Conservation (phyloP, 2,113 vertebrate genomes). For the Chunga burmeisteri region DNA sequence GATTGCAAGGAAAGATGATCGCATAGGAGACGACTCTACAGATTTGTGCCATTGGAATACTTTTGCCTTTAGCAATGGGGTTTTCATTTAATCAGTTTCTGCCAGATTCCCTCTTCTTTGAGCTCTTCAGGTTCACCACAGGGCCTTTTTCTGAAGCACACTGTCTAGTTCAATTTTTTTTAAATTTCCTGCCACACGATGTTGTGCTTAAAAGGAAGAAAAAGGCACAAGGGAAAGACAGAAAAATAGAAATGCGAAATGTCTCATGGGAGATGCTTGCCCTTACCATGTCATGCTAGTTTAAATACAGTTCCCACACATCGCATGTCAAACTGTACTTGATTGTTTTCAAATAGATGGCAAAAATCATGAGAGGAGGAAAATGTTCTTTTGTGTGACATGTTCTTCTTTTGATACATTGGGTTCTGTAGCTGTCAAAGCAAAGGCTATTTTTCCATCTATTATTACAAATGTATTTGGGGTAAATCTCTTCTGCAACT, state of each 20-base stretch:
- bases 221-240: not conserved
- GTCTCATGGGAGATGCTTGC: slow-evolving; percentile 17
- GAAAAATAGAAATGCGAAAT: slow-evolving; percentile 20
- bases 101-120: not conserved
- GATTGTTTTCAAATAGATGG: slow-evolving; percentile 59
- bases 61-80: not conserved
- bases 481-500: not conserved
- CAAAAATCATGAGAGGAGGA: slow-evolving; percentile 35
- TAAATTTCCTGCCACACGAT: not conserved
- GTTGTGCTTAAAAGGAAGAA: not conserved
- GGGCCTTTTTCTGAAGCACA: not conserved
- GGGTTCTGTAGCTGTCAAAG: slow-evolving; percentile 44
- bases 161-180: not conserved
- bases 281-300: slow-evolving; percentile 28
- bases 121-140: not conserved
- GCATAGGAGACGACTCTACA: not conserved
- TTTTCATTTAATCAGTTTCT: slow-evolving; percentile 1
- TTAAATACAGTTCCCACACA: slow-evolving; percentile 47
- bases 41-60: not conserved
- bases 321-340: slow-evolving; percentile 43
- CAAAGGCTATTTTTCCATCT: slow-evolving; percentile 5
- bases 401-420: slow-evolving; percentile 38
- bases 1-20: not conserved
- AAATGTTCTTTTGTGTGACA: slow-evolving; percentile 39
- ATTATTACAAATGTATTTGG: slow-evolving; percentile 28